Conservation (phyloP, 2,113 vertebrate genomes). For the Xiphias gladius region DNA sequence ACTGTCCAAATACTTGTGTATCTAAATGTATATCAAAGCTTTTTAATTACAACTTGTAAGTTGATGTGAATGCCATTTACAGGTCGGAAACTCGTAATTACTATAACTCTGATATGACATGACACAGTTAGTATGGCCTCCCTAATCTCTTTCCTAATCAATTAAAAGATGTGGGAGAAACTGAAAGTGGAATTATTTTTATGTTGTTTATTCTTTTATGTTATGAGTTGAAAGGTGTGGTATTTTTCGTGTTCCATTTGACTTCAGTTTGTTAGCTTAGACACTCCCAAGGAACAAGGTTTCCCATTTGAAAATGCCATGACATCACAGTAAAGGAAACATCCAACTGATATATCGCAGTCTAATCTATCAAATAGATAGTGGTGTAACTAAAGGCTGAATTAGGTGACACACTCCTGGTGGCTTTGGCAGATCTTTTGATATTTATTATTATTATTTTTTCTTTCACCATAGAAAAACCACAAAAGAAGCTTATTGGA, state of each 20-base stretch:
- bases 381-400: not conserved
- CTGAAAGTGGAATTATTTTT: too few relatives aligned
- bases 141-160: too few relatives aligned
- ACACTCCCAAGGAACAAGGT: constrained; percentile 12
- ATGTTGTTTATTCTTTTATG: too few relatives aligned
- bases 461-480: not conserved
- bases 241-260: not conserved
- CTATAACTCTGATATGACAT: too few relatives aligned
- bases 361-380: not conserved
- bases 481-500: not conserved
- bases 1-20: too few relatives aligned
- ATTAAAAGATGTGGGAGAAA: not conserved
- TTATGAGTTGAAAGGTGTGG: not conserved
- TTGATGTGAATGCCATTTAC: too few relatives aligned
- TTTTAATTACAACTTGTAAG: too few relatives aligned
- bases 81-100: too few relatives aligned
- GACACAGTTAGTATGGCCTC: too few relatives aligned
- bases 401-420: not conserved
- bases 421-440: constrained; percentile 4
- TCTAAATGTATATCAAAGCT: too few relatives aligned
- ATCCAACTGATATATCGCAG: not conserved
- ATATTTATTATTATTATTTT: not conserved
- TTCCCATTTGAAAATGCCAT: not conserved
- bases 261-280: not conserved
- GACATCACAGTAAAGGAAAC: constrained; percentile 7